Percentiles rank a stretch among this genome's conserved stretches.
Evolutionary conservation across 2,797 vertebrate species (phyloP).

Genomic region (Chaetodon trifasciatus): DNA sequence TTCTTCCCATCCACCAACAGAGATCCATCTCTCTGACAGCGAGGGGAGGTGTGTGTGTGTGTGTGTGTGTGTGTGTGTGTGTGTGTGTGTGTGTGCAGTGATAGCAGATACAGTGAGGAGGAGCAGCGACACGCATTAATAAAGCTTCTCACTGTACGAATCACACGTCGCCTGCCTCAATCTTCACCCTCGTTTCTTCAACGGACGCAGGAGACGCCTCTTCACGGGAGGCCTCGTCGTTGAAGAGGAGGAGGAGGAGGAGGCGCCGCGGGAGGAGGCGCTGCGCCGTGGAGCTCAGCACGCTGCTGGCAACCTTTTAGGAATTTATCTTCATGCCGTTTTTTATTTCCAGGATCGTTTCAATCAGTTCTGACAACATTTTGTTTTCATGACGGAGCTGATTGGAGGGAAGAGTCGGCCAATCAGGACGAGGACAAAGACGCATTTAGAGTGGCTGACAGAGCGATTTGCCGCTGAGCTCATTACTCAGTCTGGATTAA

Average conservation of each 20-base stretch:
- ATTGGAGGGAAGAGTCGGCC: neutral
- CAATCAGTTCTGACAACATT: neutral
- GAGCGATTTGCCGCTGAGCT: neutral
- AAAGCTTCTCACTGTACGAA: constrained; percentile 39
- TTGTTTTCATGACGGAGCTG: neutral
- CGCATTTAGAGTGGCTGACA: too few relatives aligned
- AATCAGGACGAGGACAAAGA: neutral
- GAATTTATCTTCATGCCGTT: neutral
- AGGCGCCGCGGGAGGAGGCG: neutral
- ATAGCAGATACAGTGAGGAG: constrained; percentile 21
- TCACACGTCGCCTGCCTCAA: constrained; percentile 50
- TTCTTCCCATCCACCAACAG: constrained; percentile 53
- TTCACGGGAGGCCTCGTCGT: constrained; percentile 41
- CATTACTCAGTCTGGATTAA: too few relatives aligned
- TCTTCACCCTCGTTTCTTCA: constrained; percentile 44
- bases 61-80: neutral
- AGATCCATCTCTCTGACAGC: constrained; percentile 68
- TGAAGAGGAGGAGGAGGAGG: constrained; percentile 26
- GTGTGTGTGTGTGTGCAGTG: constrained; percentile 6
- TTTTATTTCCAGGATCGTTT: neutral
- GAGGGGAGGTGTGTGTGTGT: constrained; percentile 1
- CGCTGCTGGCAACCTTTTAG: neutral
- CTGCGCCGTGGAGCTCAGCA: neutral
- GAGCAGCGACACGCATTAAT: constrained; percentile 57
- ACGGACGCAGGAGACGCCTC: constrained; percentile 29